A percentile compares a stretch with the other conserved stretches of the same genome.
These are phyloP conservation scores for Ooceraea biroi DNA, from an alignment of 1,140 invertebrate genomes.

Conservation along the genomic window DNA sequence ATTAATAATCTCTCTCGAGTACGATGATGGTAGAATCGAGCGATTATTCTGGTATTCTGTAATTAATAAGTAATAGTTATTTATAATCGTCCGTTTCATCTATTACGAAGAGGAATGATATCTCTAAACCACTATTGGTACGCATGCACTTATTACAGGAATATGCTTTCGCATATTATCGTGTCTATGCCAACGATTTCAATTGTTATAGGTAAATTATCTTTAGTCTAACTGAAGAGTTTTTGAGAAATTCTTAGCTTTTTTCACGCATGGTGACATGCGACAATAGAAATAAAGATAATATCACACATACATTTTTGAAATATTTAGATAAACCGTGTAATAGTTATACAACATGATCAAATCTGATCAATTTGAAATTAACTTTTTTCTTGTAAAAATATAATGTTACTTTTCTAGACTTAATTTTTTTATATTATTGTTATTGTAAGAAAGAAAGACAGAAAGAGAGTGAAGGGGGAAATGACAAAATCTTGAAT, in stretches of 20 bases:
- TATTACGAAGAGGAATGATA: conserved; percentile 1
- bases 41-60: conserved; percentile 47
- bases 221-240: too few relatives aligned
- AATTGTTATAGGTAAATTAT: conserved; percentile 19
- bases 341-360: background rate
- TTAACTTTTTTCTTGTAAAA: background rate
- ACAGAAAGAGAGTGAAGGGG: background rate
- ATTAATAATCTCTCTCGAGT: conserved; percentile 54
- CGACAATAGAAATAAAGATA: too few relatives aligned
- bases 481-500: too few relatives aligned
- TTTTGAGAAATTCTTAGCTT: too few relatives aligned
- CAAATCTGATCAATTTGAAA: background rate
- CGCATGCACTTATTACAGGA: conserved; percentile 31
- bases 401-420: conserved; percentile 6
- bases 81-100: conserved; percentile 37
- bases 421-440: background rate
- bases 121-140: conserved; percentile 35
- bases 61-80: conserved; percentile 57
- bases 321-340: background rate
- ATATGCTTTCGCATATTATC: conserved; percentile 31
- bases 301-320: too few relatives aligned
- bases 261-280: too few relatives aligned
- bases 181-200: conserved; percentile 18
- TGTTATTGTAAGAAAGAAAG: background rate
- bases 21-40: conserved; percentile 24